Conservation (phyloP, 2,797 vertebrate species). For the Eulemur mongoz region DNA sequence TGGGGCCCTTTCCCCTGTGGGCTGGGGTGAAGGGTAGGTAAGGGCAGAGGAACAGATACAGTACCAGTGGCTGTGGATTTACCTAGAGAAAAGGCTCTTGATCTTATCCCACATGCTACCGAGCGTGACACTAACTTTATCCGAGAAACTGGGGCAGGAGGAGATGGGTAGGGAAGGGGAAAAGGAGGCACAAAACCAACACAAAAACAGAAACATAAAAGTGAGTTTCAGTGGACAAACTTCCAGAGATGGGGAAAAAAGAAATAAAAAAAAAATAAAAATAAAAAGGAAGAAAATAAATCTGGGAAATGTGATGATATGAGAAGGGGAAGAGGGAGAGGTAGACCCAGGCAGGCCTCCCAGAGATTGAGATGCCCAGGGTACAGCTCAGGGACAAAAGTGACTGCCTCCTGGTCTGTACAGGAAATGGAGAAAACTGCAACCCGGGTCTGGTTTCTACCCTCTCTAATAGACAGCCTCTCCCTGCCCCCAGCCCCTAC, state of each 20-base stretch:
- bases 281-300: conserved; percentile 64
- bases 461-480: background rate
- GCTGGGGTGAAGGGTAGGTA: conserved; percentile 14
- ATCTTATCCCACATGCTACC: conserved; percentile 97
- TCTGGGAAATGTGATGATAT: conserved; percentile 66
- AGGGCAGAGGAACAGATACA: conserved; percentile 69
- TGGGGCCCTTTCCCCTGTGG: background rate
- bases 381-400: conserved; percentile 33
- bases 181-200: conserved; percentile 85
- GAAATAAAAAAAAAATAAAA: conserved; percentile 56
- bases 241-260: conserved; percentile 73
- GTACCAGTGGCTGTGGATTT: conserved; percentile 85
- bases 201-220: conserved; percentile 88
- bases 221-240: conserved; percentile 84
- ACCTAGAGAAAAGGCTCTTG: conserved; percentile 98
- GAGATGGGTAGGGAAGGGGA: conserved; percentile 86
- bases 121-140: conserved; percentile 97
- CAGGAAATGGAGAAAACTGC: background rate
- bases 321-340: conserved; percentile 58
- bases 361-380: background rate
- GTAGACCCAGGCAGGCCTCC: conserved; percentile 53
- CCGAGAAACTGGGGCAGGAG: conserved; percentile 93
- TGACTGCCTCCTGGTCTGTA: conserved; percentile 28
- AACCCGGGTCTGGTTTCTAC: background rate
- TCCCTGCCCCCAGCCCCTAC: background rate